These are phyloP conservation scores for Tetropium fuscum DNA, from an alignment of 2,888 invertebrate species.

Conservation along the genomic window DNA sequence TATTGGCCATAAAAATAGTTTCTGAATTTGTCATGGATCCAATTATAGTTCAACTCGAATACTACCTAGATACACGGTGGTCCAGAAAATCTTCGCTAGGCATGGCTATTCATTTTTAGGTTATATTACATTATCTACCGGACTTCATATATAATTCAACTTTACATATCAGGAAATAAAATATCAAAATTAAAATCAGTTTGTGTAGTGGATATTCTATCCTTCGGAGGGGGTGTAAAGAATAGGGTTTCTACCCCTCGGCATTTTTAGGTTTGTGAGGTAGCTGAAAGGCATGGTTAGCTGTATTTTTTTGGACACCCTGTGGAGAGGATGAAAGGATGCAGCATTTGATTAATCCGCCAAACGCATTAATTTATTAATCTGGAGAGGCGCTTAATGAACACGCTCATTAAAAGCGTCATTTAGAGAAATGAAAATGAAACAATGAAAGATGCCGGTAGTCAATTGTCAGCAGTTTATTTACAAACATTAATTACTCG, in stretches of 20 bases:
- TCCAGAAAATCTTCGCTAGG: no score
- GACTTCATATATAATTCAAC: no score
- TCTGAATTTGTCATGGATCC: background rate
- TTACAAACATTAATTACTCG: slow-evolving; percentile 8
- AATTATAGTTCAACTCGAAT: background rate
- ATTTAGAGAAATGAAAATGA: slow-evolving; percentile 5
- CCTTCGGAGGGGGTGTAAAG: no score
- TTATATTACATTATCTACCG: background rate
- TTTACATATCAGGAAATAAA: no score
- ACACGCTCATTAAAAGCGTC: background rate
- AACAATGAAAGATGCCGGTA: slow-evolving; percentile 17
- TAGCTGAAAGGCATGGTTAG: background rate
- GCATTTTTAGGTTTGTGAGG: no score
- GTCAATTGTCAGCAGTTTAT: slow-evolving; percentile 8
- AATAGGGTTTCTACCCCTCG: no score
- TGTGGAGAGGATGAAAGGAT: background rate
- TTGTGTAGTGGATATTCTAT: no score
- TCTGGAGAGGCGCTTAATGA: slow-evolving; percentile 6
- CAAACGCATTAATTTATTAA: slow-evolving; percentile 3
- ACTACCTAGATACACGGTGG: background rate
- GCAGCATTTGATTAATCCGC: background rate
- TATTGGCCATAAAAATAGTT: slow-evolving; percentile 18
- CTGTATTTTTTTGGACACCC: background rate
- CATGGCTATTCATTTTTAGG: background rate
- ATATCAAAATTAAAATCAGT: no score